phyloP scores from a whole-genome alignment of 2,113 vertebrate species.

The Progne subis region DNA sequence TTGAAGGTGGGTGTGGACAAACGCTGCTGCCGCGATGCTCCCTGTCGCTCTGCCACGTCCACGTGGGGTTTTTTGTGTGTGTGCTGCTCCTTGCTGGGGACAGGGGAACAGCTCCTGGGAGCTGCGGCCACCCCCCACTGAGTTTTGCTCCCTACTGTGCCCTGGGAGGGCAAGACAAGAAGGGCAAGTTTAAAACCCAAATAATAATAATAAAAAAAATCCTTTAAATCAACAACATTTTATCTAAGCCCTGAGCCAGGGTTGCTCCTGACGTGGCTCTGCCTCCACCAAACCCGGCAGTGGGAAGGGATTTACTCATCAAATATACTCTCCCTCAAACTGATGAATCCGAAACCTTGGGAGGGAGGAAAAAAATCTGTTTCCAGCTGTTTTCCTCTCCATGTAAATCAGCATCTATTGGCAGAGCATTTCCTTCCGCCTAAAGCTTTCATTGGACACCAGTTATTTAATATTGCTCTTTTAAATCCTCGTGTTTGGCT shows the following conservation, averaged over 20 bases:
- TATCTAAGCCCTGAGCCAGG: not conserved
- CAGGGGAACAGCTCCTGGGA: not conserved
- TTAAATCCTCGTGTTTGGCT: not conserved
- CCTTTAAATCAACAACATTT: not conserved
- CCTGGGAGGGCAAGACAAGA: not conserved
- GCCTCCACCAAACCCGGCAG: rapidly evolving
- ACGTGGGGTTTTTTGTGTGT: rapidly evolving
- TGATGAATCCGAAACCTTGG: not conserved
- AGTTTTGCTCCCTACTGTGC: not conserved
- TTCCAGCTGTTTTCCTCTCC: not conserved
- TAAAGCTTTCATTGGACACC: not conserved
- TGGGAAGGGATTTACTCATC: not conserved
- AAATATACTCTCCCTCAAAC: not conserved
- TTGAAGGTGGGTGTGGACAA: not conserved
- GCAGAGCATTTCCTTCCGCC: not conserved
- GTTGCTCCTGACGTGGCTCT: rapidly evolving
- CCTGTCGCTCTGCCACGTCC: not conserved
- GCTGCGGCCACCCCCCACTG: rapidly evolving
- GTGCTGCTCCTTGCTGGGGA: rapidly evolving
- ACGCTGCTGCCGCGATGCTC: not conserved
- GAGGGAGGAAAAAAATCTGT: not conserved
- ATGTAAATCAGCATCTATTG: not conserved
- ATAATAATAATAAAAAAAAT: no score
- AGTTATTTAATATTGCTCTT: not conserved
- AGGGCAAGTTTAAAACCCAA: not conserved